Base-by-base conservation (phyloP, 2,888 invertebrate species). In the Drosophila quasianomalipes region DNA sequence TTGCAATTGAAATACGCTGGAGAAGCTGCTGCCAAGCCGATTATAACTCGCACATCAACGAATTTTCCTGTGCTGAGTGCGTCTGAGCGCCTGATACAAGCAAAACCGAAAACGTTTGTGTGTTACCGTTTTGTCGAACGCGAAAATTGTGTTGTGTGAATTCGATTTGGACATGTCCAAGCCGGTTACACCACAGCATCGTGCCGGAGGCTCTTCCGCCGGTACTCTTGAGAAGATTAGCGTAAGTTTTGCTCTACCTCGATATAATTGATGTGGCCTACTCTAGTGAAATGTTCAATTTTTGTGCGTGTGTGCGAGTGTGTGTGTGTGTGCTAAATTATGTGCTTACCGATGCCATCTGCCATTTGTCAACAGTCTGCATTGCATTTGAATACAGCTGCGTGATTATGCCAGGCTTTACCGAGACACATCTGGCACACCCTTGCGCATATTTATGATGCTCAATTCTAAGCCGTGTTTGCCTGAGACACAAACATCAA, bases 121-220 rank as follows among this genome's bases (percentile, higher is more conserved):
- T 87, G 82, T 82, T 76, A 37, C 60, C 62, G 60, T 61, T 53
- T 69, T 62, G 55, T 61, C 70, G 74, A 55, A 60, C 58, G 49
- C 52, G 52, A 72, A 59, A 83, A 68, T 68, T 80, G 63, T 54
- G 72, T 72, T 78, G 74, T 78, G 74, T 76, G 67, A 44, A 79
- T 71, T 62, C 55, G 19, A 12, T 33, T 71, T 65, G 51, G 58
- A 31, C 57, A 88, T 88, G 87, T 90, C 90, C 51, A 88, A 88
- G 76, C 90, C 88, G 70, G 72, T 66, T 54, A 90, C 88, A 77
- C 88, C 90, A 14, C 84, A 77, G 70, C 89, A 88, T 71, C 76
- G 83, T 22, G 74, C 70, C 31, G 72, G 55, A 54, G 69, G 65
- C 39, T 57, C 84, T 31, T 57, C 75, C 26, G 64, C 75, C 37